phyloP scores from a whole-genome alignment of 2,797 vertebrate species.

The Xenops minutus region DNA sequence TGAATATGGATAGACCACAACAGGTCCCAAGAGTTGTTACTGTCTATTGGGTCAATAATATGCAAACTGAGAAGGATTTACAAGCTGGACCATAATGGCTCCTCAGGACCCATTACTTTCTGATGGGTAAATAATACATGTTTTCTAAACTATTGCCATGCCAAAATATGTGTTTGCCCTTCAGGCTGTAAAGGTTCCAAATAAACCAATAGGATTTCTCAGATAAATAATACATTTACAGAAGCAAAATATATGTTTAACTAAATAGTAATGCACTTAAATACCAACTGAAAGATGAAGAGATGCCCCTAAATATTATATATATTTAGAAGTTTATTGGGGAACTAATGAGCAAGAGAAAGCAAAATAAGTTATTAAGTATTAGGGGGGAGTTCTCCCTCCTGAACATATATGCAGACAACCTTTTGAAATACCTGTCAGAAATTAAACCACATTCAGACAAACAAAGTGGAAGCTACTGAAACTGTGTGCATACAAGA shows the following conservation, averaged over 20 bases:
- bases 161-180: slow-evolving; percentile 57
- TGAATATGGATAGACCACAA: slow-evolving; percentile 61
- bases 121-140: slow-evolving; percentile 66
- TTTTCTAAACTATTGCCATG: slow-evolving; percentile 64
- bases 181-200: slow-evolving; percentile 40
- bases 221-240: slow-evolving; percentile 42
- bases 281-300: not conserved
- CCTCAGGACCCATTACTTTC: slow-evolving; percentile 71
- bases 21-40: slow-evolving; percentile 47
- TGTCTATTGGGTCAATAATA: slow-evolving; percentile 61
- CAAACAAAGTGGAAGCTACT: not conserved
- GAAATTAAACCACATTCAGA: not conserved
- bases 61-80: slow-evolving; percentile 66
- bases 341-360: not conserved
- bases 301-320: not conserved
- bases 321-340: not conserved
- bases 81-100: slow-evolving; percentile 60
- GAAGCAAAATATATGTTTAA: slow-evolving; percentile 25
- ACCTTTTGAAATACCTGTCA: not conserved
- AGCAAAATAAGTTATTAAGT: not conserved
- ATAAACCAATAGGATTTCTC: slow-evolving; percentile 42
- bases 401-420: not conserved
- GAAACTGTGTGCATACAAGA: not conserved
- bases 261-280: not conserved
- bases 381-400: not conserved